Conservation (phyloP, 1,140 invertebrate genomes). For the Anadara kagoshimensis region DNA sequence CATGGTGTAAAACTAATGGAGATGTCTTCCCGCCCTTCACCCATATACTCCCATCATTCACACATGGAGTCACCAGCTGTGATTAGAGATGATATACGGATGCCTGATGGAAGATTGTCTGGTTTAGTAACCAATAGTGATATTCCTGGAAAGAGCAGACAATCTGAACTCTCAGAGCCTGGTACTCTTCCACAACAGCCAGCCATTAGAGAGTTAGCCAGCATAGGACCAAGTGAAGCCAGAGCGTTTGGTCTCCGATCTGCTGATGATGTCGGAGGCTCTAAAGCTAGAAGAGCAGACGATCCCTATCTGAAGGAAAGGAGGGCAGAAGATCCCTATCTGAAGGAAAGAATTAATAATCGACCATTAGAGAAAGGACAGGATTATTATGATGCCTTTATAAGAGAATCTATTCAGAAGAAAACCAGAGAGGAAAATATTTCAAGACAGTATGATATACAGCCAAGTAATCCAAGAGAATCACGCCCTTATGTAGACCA, state of each 20-base stretch:
- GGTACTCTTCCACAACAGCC: too few species aligned
- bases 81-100: neutral
- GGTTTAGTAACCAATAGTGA: too few species aligned
- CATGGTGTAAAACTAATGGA: constrained; percentile 60
- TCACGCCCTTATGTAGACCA: neutral
- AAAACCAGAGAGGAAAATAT: neutral
- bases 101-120: too few species aligned
- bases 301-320: too few species aligned
- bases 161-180: too few species aligned
- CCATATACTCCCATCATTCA: constrained; percentile 33
- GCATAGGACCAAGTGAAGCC: too few species aligned
- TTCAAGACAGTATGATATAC: constrained; percentile 6
- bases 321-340: constrained; percentile 1
- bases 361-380: constrained; percentile 20
- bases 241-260: too few species aligned
- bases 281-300: too few species aligned
- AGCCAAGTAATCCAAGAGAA: neutral
- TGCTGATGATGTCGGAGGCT: too few species aligned
- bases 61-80: constrained; percentile 22
- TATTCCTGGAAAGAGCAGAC: too few species aligned
- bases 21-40: constrained; percentile 35
- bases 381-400: neutral
- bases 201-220: too few species aligned
- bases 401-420: neutral
- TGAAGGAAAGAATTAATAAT: constrained; percentile 14